These are phyloP conservation scores for Pseudotriccus pelzelni DNA, from an alignment of 2,797 vertebrate species.

Conservation along the genomic window DNA sequence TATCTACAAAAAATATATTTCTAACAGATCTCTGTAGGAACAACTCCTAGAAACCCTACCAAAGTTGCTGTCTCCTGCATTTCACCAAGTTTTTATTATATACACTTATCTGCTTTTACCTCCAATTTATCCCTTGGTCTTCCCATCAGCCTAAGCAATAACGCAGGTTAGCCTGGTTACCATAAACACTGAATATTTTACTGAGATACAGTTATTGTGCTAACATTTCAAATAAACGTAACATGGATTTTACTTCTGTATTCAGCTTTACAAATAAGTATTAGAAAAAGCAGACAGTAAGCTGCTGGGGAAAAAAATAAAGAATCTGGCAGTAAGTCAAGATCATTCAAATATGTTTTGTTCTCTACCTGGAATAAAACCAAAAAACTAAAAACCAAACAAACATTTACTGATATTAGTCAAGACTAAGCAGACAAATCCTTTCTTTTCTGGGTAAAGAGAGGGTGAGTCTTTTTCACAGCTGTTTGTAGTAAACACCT, in stretches of 20 bases:
- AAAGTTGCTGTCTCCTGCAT: background rate
- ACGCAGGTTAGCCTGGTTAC: background rate
- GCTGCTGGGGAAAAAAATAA: background rate
- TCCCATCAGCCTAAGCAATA: background rate
- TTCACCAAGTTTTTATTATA: background rate
- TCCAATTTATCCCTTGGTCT: background rate
- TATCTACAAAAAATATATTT: background rate
- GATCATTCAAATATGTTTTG: background rate
- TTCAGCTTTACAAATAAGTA: background rate
- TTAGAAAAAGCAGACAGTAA: background rate
- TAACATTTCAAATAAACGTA: background rate
- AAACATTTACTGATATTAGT: background rate
- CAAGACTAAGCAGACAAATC: background rate
- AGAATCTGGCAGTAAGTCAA: background rate
- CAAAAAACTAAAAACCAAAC: background rate
- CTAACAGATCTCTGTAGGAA: background rate
- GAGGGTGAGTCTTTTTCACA: background rate
- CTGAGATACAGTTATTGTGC: background rate
- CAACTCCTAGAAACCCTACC: background rate
- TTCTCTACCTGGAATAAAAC: background rate
- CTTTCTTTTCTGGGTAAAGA: background rate
- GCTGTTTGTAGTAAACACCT: background rate
- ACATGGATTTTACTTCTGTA: background rate
- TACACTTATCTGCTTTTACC: background rate
- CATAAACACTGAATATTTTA: background rate